Base-by-base conservation (phyloP, 2,797 vertebrate species). In the Coendou prehensilis region DNA sequence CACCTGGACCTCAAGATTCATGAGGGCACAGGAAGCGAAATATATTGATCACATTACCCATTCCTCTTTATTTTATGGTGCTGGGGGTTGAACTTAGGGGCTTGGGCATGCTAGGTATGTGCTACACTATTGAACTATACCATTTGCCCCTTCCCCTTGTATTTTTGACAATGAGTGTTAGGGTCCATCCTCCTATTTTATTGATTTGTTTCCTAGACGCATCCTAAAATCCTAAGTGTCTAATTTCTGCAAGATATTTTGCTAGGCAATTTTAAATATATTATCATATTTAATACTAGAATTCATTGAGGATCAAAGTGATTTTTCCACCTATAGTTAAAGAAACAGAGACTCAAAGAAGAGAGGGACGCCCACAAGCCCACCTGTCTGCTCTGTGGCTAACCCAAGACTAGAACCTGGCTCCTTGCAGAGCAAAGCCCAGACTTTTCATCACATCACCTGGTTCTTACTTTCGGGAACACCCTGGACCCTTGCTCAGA, bases 241-340 rank as follows among this genome's bases (percentile, higher is more conserved):
- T 84, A 22, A 37, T 33, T 82, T 93, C 78, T 94, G 50, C 10
- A 47, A 91, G 73, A 78, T 80, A 64, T 73, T 86, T 91, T 93
- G 41, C 79, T 83, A 50, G 71, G n/a, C 47, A 95, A 9, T 69
- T 97, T 91, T 54, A 89, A 79, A 23, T 33, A 45, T 54, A 69
- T 79, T 30, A 69, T 63, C 69, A 67, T 52, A 73, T 57, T 57
- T 67, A 87, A 78, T 50, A 37, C 6, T 61, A 80, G 28, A 50
- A 23, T 80, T 80, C 54, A 28, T 28, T 75, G 59, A 89, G 4
- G 11, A 33, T 75, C 63, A 37, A 33, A 61, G n/a, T 88, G 54
- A 73, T 13, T 41, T 86, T 91, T 69, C 50, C 87, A 14, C 3
- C 5, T 91, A 8, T n/a, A 76, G 71, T 57, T 47, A 71, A 78